Base-by-base conservation (phyloP, 2,113 vertebrate genomes). In the Anhinga rufa region DNA sequence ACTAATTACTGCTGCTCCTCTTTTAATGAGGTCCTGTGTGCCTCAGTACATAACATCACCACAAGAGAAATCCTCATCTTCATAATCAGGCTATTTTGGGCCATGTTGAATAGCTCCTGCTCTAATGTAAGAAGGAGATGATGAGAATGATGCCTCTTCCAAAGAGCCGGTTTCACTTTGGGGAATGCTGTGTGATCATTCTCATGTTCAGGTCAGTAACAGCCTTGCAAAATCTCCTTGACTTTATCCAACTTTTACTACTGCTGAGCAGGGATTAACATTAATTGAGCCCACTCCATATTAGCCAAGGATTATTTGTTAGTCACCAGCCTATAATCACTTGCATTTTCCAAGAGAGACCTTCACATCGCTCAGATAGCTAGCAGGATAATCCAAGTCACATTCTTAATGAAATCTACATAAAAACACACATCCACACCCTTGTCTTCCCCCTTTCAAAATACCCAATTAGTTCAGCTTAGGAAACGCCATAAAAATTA, bases 201-300 rank as follows among this genome's bases (percentile, higher is more conserved):
- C 82, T 86, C 66, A 69, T 0, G 3, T 75, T 76, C 95, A 87
- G 58, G 48, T 84, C 86, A 89, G 79, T 49, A 80, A 72, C 52
- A 88, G 75, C 57, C 54, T 46, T 24, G 7, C 51, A 90, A 93
- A 96, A 91, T 62, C 77, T 64, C 62, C 29, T 54, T 84, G 83
- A 68, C 80, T 96, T 95, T 66, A 97, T 92, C 91, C 82, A 91
- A 95, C 91, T 97, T 93, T 88, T 82, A 95, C 90, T 92, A 52
- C 94, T 68, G 68, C 34, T 96, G 80, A 93, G 85, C 88, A 92
- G 74, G 62, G 91, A 97, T 97, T 97, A 95, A 82, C 49, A 32
- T 92, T 87, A 94, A 96, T 58, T 94, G 90, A 92, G 34, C 57
- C 84, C 82, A 82, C n/a, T 31, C n/a, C 28, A 9, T 62, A 92